Conservation (phyloP, 2,888 invertebrate species). For the Pammene fasciana region DNA sequence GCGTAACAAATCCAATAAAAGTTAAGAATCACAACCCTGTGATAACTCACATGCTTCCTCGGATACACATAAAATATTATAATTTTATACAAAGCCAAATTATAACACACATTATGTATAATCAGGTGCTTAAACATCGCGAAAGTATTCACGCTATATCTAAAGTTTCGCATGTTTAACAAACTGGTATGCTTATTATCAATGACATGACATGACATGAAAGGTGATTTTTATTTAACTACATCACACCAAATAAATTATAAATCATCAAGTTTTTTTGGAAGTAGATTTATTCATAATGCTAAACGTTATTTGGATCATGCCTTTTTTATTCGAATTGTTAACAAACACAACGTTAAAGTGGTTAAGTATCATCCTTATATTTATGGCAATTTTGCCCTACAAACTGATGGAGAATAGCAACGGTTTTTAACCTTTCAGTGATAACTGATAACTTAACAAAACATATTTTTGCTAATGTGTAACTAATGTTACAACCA, state of each 20-base stretch:
- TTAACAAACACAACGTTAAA: slow-evolving; percentile 5
- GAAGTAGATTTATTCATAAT: neutral
- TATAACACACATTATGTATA: slow-evolving; percentile 18
- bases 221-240: slow-evolving; percentile 14
- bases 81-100: slow-evolving; percentile 17
- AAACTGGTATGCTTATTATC: slow-evolving; percentile 18
- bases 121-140: slow-evolving; percentile 16
- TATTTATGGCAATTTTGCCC: no score
- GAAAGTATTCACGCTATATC: slow-evolving; percentile 17
- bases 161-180: slow-evolving; percentile 17
- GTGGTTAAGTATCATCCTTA: neutral
- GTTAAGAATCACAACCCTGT: neutral
- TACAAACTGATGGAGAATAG: neutral
- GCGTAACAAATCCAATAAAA: neutral
- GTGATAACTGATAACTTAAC: no score
- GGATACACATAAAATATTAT: slow-evolving; percentile 7
- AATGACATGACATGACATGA: slow-evolving; percentile 11
- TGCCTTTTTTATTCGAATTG: neutral
- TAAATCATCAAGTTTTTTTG: neutral
- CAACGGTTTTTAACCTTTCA: no score
- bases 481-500: no score
- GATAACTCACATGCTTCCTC: neutral
- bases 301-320: neutral
- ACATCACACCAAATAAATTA: neutral
- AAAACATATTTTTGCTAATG: no score